Conservation (phyloP, 2,888 invertebrate species). For the Adelphocoris suturalis region DNA sequence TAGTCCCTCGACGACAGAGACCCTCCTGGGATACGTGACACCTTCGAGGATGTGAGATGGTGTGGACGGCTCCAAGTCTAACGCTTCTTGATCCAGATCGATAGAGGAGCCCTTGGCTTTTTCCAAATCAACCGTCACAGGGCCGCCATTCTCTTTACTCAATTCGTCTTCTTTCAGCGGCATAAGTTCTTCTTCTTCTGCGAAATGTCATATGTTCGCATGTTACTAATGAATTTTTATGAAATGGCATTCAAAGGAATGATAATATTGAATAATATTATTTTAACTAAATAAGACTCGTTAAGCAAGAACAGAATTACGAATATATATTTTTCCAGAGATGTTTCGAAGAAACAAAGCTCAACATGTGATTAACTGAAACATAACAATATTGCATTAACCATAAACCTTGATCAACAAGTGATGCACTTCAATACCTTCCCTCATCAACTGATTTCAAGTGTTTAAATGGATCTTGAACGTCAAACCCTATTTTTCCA, state of each 20-base stretch:
- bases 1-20: conserved; percentile 39
- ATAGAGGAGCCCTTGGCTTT: conserved; percentile 68
- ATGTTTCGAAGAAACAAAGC: too few species aligned
- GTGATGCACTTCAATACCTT: neutral
- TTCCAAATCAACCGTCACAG: conserved; percentile 47
- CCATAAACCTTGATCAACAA: neutral
- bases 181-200: conserved; percentile 77
- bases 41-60: conserved; percentile 64
- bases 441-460: neutral
- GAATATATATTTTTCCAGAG: too few species aligned
- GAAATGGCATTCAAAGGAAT: conserved; percentile 18
- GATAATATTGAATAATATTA: neutral
- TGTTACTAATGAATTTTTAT: too few species aligned
- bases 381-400: too few species aligned
- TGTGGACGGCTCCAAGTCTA: conserved; percentile 45
- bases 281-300: too few species aligned
- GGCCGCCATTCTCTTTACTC: conserved; percentile 9
- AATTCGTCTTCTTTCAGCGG: conserved; percentile 75
- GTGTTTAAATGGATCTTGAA: too few species aligned
- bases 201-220: too few species aligned
- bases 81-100: conserved; percentile 77
- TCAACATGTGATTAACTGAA: too few species aligned
- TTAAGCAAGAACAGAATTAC: neutral
- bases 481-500: too few species aligned
- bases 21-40: conserved; percentile 67